Evolutionary conservation across 2,797 vertebrate species (phyloP), one percentile per base, ranked within the genome.

Genomic region (Myotis planiceps): DNA sequence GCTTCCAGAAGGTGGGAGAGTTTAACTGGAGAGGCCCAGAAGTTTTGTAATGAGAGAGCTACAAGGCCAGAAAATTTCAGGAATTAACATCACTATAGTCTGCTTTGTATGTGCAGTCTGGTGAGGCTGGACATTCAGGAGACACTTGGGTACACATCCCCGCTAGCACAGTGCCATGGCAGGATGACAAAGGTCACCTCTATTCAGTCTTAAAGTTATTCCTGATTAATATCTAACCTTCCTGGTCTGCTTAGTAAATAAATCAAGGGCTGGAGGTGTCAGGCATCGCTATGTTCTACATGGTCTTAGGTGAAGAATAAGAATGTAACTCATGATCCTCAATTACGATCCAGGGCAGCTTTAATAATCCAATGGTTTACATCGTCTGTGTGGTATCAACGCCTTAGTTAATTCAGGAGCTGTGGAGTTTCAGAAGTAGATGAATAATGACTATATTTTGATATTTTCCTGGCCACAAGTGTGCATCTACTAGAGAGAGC

Each of bases 401-500:
- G 19, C n/a, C 92, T 10, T 10, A 2, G n/a, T 37, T 86, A 88
- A 53, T 27, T 65, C 13, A 65, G 68, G 49, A 60, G 74, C 32
- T 75, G 25, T 51, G 58, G 34, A 47, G n/a, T 68, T 95, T 90
- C 45, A 74, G 32, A 95, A 78, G 39, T n/a, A 93, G 42, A 53
- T 65, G 74, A 90, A 76, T 42, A 85, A 74, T 39, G 32, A 55
- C 53, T 65, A 2, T 19, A 75, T 55, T 72, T 88, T 86, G 9
- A 32, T 93, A 81, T 90, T 93, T 84, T 90, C n/a, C 16, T 9
- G 45, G 42, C 21, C 68, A 47, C 7, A 5, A n/a, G 19, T 45
- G 7, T 86, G 25, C 10, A 76, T 14, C 65, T 83, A 47, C 19
- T 81, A 90, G 76, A 95, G 16, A 79, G 2, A 80, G 14, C 45